These are phyloP conservation scores for Huso huso DNA, from an alignment of 2,797 vertebrate species.

Conservation along the genomic window DNA sequence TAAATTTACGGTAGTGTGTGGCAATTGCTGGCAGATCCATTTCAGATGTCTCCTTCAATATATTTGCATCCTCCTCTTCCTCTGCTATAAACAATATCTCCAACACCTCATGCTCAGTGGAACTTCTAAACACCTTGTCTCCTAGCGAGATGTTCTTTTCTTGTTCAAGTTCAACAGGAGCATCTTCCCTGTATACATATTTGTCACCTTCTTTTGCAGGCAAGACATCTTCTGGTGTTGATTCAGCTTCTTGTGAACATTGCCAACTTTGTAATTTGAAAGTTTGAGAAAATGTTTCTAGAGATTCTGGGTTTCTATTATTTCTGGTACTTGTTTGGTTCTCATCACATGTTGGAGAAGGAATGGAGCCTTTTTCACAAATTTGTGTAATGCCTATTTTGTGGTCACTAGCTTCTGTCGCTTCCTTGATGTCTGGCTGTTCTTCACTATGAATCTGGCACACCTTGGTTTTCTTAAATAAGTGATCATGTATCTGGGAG, in stretches of 20 bases:
- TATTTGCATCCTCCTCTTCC: not conserved
- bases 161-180: conserved; percentile 22
- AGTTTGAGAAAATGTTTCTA: too few species aligned
- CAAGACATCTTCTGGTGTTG: too few species aligned
- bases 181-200: not conserved
- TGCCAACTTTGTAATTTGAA: too few species aligned
- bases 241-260: too few species aligned
- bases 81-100: not conserved
- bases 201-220: too few species aligned
- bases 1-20: not conserved
- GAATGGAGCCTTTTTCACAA: conserved; percentile 21
- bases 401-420: not conserved
- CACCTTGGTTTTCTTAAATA: conserved; percentile 21
- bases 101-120: conserved; percentile 23
- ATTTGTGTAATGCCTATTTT: conserved; percentile 9
- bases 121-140: not conserved
- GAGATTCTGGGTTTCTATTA: conserved; percentile 19
- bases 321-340: conserved; percentile 26
- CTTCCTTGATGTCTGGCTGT: conserved; percentile 12
- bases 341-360: conserved; percentile 23
- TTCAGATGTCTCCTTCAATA: not conserved
- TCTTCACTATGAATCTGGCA: conserved; percentile 8
- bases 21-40: too few species aligned
- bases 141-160: conserved; percentile 32
- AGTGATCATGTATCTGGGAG: conserved; percentile 15